Evolutionary conservation across 2,113 vertebrate species (phyloP).

Genomic region (Turnix velox): DNA sequence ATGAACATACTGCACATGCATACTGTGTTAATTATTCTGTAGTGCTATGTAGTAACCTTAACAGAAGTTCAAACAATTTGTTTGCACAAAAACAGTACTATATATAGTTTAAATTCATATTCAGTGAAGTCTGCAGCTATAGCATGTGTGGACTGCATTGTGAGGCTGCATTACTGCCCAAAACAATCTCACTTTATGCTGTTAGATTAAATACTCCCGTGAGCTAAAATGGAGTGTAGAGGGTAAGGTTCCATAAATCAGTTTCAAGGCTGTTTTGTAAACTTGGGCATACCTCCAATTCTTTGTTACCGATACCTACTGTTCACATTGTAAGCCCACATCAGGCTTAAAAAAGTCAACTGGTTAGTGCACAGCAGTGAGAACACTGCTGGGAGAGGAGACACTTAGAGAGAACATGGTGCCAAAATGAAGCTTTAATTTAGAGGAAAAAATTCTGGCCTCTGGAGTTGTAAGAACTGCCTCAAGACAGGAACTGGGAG

Average conservation of each 20-base stretch:
- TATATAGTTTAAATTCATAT: neutral
- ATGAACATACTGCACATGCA: slow-evolving; percentile 29
- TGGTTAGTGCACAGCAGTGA: neutral
- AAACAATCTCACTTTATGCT: neutral
- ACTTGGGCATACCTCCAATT: neutral
- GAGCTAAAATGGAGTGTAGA: neutral
- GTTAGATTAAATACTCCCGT: neutral
- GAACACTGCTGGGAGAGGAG: neutral
- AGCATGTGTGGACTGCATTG: neutral
- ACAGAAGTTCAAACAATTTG: neutral
- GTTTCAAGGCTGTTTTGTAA: neutral
- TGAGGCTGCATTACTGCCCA: neutral
- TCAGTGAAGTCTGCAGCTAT: neutral
- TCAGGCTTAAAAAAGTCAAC: neutral
- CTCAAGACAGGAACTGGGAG: neutral
- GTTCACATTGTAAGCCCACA: neutral
- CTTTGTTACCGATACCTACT: neutral
- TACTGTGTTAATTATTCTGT: slow-evolving; percentile 33
- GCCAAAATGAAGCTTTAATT: slow-evolving; percentile 9
- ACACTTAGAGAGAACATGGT: neutral
- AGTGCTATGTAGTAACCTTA: neutral
- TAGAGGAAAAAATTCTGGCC: neutral
- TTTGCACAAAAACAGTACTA: neutral
- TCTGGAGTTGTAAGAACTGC: neutral
- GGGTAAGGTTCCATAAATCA: neutral